Percentiles rank a stretch among this genome's conserved stretches.
These are phyloP conservation scores for Periophthalmodon schlosseri DNA, from an alignment of 2,113 vertebrate species.

Conservation along the genomic window DNA sequence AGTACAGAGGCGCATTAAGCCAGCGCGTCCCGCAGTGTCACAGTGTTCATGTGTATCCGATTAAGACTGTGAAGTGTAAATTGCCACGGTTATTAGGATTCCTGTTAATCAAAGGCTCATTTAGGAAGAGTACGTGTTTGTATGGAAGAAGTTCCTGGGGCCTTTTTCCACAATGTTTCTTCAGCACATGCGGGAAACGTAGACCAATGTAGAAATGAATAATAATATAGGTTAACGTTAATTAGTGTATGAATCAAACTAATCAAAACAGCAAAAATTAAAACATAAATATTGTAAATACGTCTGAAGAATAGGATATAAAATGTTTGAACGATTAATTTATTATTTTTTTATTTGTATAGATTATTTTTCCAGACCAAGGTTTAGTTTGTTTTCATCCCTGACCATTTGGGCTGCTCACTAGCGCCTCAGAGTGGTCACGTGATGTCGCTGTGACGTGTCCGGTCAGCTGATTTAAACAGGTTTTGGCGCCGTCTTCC, in stretches of 20 bases:
- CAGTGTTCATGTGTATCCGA: constrained; percentile 31
- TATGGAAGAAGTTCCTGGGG: constrained; percentile 5
- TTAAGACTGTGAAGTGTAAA: constrained; percentile 33
- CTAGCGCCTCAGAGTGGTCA: too few species aligned
- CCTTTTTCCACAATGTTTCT: neutral
- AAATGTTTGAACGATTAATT: neutral
- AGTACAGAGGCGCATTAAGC: neutral
- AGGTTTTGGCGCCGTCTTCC: too few species aligned
- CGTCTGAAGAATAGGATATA: neutral
- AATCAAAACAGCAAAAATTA: neutral
- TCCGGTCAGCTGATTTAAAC: too few species aligned
- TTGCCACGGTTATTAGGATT: constrained; percentile 30
- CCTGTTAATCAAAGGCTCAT: constrained; percentile 43
- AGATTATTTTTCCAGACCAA: too few species aligned
- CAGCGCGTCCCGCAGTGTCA: constrained; percentile 20
- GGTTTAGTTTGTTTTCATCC: too few species aligned
- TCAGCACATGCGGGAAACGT: neutral
- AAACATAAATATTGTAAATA: neutral
- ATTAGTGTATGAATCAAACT: neutral
- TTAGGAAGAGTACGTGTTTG: constrained; percentile 17
- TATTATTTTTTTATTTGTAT: too few species aligned
- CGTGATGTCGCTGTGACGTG: too few species aligned
- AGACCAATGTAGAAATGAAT: neutral
- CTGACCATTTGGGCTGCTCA: too few species aligned
- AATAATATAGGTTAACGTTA: neutral